Conservation (phyloP, 2,113 vertebrate species). For the Phaethornis superciliosus region DNA sequence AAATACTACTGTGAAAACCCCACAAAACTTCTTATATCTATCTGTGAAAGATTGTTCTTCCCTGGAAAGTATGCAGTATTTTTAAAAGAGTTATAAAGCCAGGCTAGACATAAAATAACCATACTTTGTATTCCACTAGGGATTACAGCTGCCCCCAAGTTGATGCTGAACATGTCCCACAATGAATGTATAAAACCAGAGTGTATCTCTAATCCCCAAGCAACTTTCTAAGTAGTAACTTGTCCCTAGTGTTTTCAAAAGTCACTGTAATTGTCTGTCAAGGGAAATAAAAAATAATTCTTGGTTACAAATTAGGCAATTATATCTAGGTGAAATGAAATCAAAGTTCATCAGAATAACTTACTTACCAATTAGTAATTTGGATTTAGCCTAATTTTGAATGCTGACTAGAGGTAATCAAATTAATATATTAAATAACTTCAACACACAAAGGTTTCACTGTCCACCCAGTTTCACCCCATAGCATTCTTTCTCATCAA, state of each 20-base stretch:
- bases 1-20: not conserved
- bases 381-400: not conserved
- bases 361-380: not conserved
- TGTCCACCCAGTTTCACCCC: not conserved
- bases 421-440: not conserved
- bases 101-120: not conserved
- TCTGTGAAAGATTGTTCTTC: not conserved
- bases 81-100: not conserved
- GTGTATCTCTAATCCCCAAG: not conserved
- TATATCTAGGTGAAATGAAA: not conserved
- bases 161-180: not conserved
- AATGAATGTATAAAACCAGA: not conserved
- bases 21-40: not conserved
- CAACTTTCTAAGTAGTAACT: not conserved
- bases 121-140: not conserved
- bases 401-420: not conserved
- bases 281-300: not conserved
- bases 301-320: not conserved
- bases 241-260: constrained; percentile 12
- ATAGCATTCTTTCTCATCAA: not conserved
- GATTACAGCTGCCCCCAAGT: not conserved
- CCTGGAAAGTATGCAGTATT: not conserved
- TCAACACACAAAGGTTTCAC: not conserved
- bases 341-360: not conserved
- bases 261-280: not conserved